A percentile compares a stretch with the other conserved stretches of the same genome.
phyloP scores from a whole-genome alignment of 2,888 invertebrate genomes.

The Philaethria dido region DNA sequence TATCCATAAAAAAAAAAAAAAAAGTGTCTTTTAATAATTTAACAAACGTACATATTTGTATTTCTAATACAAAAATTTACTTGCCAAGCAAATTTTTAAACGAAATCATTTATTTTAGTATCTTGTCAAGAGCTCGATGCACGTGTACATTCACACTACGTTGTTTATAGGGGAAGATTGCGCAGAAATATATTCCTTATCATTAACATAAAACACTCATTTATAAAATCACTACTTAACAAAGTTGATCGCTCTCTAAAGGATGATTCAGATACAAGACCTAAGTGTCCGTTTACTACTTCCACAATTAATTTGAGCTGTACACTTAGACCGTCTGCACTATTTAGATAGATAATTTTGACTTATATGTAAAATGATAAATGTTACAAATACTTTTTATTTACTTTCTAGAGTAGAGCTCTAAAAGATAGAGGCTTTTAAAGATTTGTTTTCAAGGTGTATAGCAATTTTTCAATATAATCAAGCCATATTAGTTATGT shows the following conservation, averaged over 20 bases:
- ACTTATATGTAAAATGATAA: neutral
- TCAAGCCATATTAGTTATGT: no score
- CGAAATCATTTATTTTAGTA: neutral
- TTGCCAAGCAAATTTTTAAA: neutral
- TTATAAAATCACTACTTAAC: conserved; percentile 46
- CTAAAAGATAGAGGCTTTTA: no score
- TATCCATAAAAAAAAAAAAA: no score
- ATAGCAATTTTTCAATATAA: no score
- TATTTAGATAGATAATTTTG: conserved; percentile 2
- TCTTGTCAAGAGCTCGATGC: neutral
- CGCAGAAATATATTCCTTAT: conserved; percentile 24
- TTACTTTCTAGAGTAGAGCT: no score
- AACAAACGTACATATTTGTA: no score
- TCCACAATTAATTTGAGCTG: conserved; percentile 13
- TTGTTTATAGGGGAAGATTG: conserved; percentile 10
- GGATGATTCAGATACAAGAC: conserved; percentile 43
- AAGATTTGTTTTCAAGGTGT: no score
- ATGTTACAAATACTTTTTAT: neutral
- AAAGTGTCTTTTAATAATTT: no score
- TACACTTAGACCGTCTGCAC: conserved; percentile 2
- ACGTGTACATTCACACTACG: conserved; percentile 14
- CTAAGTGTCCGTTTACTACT: conserved; percentile 27
- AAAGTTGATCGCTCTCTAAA: conserved; percentile 43
- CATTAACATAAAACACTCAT: conserved; percentile 33
- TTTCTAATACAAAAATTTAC: neutral